phyloP scores from a whole-genome alignment of 2,113 vertebrate genomes.

The Castor canadensis region DNA sequence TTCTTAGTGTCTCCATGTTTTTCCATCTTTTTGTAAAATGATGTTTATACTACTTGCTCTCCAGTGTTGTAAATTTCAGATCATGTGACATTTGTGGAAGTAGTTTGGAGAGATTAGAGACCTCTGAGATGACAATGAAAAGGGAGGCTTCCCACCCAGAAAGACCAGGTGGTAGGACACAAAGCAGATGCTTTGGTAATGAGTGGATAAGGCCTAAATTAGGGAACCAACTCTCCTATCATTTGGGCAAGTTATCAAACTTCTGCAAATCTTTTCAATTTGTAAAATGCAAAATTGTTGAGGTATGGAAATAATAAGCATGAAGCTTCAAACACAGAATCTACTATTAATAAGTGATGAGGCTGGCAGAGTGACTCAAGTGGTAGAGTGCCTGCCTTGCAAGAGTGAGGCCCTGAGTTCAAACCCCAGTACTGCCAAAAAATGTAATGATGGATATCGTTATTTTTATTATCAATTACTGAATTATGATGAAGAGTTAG shows the following conservation, averaged over 20 bases:
- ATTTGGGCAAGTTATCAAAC: slow-evolving; percentile 6
- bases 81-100: neutral
- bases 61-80: neutral
- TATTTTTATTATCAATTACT: slow-evolving; percentile 48
- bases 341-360: neutral
- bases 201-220: neutral
- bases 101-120: neutral
- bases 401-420: too few species aligned
- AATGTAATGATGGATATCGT: neutral
- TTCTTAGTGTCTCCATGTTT: neutral
- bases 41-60: neutral
- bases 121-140: neutral
- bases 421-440: too few species aligned
- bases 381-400: too few species aligned
- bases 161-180: neutral
- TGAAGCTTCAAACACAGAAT: neutral
- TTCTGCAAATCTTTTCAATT: slow-evolving; percentile 8
- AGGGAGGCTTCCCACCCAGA: neutral
- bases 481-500: neutral
- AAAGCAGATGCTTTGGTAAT: neutral
- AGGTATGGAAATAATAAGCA: neutral
- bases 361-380: too few species aligned
- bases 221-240: neutral
- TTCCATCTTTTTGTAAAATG: slow-evolving; percentile 21
- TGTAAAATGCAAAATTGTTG: slow-evolving; percentile 4